A percentile compares a stretch with the other conserved stretches of the same genome.
These are phyloP conservation scores for Cyclura pinguis DNA, from an alignment of 2,797 vertebrate species.

Conservation along the genomic window DNA sequence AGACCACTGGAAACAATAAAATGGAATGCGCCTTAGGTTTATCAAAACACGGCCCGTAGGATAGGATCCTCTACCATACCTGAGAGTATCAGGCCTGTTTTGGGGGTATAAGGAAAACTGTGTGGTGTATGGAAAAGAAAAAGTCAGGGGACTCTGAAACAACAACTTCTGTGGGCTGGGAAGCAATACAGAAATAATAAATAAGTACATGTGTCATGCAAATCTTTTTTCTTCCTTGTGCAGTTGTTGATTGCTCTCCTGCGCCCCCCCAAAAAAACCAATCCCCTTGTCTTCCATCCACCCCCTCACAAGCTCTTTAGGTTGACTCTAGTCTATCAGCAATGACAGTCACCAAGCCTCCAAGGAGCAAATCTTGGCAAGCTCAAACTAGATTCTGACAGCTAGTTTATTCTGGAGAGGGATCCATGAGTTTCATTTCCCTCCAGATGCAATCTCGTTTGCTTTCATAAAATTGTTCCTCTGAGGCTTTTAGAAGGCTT, in stretches of 20 bases:
- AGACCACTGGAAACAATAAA: too few relatives aligned
- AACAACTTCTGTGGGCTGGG: too few relatives aligned
- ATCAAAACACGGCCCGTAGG: too few relatives aligned
- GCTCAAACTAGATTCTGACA: constrained; percentile 69
- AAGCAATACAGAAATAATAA: too few relatives aligned
- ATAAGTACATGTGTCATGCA: not conserved
- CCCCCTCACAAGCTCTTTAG: constrained; percentile 63
- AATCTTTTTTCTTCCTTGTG: too few relatives aligned
- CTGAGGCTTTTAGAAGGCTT: constrained; percentile 61
- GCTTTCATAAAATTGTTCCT: constrained; percentile 65
- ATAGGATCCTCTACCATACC: too few relatives aligned
- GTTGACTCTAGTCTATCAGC: constrained; percentile 65
- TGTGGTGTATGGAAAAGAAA: too few relatives aligned
- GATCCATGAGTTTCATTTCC: constrained; percentile 68
- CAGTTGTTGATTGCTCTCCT: not conserved
- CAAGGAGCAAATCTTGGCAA: constrained; percentile 68
- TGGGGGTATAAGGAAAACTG: too few relatives aligned
- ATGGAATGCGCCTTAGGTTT: too few relatives aligned
- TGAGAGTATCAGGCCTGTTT: too few relatives aligned
- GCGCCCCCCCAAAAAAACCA: constrained; percentile 32
- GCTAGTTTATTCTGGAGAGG: constrained; percentile 68
- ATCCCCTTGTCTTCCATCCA: not conserved
- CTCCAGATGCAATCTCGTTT: constrained; percentile 65
- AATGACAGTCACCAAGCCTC: constrained; percentile 71
- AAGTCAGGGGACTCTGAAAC: too few relatives aligned